Conservation (phyloP, 2,797 vertebrate genomes). For the Clarias fuscus region DNA sequence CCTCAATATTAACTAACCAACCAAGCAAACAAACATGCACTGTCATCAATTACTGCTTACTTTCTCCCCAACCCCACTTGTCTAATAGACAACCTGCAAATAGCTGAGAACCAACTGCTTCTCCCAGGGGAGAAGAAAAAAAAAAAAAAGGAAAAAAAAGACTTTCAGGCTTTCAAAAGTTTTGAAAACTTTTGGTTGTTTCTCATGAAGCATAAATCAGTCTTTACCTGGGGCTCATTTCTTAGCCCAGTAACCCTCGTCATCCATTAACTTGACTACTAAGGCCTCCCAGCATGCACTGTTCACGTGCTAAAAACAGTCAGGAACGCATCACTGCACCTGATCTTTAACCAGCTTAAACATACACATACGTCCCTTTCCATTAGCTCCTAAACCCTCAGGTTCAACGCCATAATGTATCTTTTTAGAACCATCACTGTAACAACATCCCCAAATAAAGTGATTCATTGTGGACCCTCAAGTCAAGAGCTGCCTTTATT, state of each 20-base stretch:
- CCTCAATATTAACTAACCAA: neutral
- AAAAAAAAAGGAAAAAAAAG: neutral
- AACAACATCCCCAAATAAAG: neutral
- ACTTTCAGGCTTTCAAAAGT: neutral
- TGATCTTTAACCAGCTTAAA: neutral
- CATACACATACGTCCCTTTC: neutral
- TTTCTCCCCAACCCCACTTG: neutral
- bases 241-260: neutral
- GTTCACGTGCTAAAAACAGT: neutral
- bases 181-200: neutral
- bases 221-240: neutral
- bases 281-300: neutral
- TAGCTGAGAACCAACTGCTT: neutral
- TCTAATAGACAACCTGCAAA: neutral
- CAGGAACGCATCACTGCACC: neutral
- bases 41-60: neutral
- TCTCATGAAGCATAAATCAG: neutral
- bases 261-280: neutral
- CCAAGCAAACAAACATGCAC: neutral
- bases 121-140: no score
- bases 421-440: neutral
- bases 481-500: neutral
- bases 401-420: neutral
- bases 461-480: neutral
- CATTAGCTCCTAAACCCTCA: neutral